Evolutionary conservation across 2,113 vertebrate species (phyloP).

Genomic region (Penelope pileata): DNA sequence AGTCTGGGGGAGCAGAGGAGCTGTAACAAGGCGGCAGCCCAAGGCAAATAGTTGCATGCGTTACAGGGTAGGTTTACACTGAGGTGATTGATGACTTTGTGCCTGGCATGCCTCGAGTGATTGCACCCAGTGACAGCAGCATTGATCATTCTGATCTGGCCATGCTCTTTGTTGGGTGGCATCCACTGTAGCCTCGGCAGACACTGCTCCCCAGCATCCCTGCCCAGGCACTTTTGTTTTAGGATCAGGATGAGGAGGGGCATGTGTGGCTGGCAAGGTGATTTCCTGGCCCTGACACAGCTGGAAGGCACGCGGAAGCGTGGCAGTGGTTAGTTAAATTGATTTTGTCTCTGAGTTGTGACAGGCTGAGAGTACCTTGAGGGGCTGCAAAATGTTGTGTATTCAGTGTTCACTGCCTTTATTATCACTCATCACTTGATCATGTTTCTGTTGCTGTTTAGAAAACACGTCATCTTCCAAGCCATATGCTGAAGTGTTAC

Average conservation of each 20-base stretch:
- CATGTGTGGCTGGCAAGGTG: rapidly evolving
- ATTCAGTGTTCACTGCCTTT: background rate
- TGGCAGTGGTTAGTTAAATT: background rate
- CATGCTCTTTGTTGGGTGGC: background rate
- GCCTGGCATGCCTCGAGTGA: background rate
- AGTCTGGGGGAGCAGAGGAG: background rate
- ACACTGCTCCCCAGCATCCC: rapidly evolving
- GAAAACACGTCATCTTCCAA: background rate
- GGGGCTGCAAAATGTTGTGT: background rate
- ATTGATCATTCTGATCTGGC: slow-evolving; percentile 17
- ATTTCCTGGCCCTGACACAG: background rate
- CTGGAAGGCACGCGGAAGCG: rapidly evolving
- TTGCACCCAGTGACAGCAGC: slow-evolving; percentile 12
- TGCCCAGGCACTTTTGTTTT: background rate
- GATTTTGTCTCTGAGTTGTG: background rate
- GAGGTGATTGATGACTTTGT: background rate
- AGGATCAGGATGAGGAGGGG: background rate
- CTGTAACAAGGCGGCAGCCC: background rate
- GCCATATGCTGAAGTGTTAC: background rate
- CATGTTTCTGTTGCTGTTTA: background rate
- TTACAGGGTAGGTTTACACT: background rate
- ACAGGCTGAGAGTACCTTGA: background rate
- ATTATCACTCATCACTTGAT: background rate
- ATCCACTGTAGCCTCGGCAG: rapidly evolving
- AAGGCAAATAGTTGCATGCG: rapidly evolving